Percentiles rank a stretch among this genome's conserved stretches.
These are phyloP conservation scores for Ophion slaviceki DNA, from an alignment of 2,888 invertebrate genomes.

Conservation along the genomic window DNA sequence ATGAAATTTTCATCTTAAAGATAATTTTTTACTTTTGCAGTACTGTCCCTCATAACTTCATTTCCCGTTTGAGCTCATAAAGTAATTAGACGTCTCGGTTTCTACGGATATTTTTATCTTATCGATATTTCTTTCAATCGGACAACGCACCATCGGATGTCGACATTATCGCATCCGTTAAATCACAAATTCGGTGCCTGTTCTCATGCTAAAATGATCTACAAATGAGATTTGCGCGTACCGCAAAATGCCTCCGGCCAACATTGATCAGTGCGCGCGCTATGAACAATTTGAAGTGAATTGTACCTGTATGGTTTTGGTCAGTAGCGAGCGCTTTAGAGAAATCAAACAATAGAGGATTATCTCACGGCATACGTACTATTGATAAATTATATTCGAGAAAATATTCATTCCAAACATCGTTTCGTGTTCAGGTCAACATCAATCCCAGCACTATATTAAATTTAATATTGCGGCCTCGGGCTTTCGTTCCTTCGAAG, in stretches of 20 bases:
- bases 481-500: background rate
- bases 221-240: constrained; percentile 28
- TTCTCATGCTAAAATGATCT: background rate
- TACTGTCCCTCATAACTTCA: too few species aligned
- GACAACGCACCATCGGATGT: background rate
- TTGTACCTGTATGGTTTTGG: background rate
- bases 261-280: background rate
- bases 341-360: background rate
- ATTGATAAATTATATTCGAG: background rate
- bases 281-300: constrained; percentile 14
- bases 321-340: background rate
- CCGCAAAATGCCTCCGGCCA: constrained; percentile 27
- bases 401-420: background rate
- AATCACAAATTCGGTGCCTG: constrained; percentile 5
- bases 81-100: background rate
- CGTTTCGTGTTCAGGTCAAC: background rate
- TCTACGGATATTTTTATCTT: background rate
- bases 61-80: too few species aligned
- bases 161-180: background rate
- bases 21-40: too few species aligned
- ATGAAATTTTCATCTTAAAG: too few species aligned
- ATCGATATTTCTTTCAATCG: background rate
- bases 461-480: background rate
- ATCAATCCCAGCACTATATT: background rate
- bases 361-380: background rate